A percentile compares a stretch with the other conserved stretches of the same genome.
Conservation (phyloP, 1,140 invertebrate species). For the Cheumatopsyche charites region DNA sequence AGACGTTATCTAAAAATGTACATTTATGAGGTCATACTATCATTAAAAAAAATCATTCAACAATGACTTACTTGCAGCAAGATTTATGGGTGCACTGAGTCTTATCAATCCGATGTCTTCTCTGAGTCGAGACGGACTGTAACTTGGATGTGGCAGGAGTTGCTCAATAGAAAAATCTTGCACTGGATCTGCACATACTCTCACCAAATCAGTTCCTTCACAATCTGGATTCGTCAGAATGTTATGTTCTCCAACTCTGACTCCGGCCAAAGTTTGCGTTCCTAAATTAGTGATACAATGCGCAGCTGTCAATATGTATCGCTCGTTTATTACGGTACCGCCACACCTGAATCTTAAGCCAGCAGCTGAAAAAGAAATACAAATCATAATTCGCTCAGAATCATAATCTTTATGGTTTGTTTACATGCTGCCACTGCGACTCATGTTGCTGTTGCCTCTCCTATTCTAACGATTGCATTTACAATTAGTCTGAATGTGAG, state of each 20-base stretch:
- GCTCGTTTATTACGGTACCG: slow-evolving; percentile 58
- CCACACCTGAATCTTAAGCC: slow-evolving; percentile 56
- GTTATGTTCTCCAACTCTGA: slow-evolving; percentile 71
- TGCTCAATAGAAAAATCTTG: slow-evolving; percentile 66
- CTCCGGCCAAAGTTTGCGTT: slow-evolving; percentile 54
- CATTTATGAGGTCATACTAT: too few species aligned
- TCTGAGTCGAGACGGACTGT: slow-evolving; percentile 54
- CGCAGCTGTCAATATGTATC: slow-evolving; percentile 62
- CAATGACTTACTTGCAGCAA: slow-evolving; percentile 53
- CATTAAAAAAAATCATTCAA: not conserved
- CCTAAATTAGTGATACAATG: slow-evolving; percentile 63
- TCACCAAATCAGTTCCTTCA: slow-evolving; percentile 55
- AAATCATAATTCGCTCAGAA: not conserved
- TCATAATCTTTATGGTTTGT: too few species aligned
- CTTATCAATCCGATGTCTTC: slow-evolving; percentile 71
- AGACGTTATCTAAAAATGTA: slow-evolving; percentile 58
- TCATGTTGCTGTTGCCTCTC: too few species aligned
- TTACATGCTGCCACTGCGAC: too few species aligned
- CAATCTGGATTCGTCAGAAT: slow-evolving; percentile 65
- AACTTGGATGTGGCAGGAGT: slow-evolving; percentile 63
- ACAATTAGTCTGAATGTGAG: too few species aligned
- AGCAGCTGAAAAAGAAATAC: not conserved
- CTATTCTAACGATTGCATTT: too few species aligned
- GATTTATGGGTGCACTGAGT: slow-evolving; percentile 59
- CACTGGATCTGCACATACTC: slow-evolving; percentile 63